Conservation (phyloP, 2,797 vertebrate genomes). For the Karalla daura region DNA sequence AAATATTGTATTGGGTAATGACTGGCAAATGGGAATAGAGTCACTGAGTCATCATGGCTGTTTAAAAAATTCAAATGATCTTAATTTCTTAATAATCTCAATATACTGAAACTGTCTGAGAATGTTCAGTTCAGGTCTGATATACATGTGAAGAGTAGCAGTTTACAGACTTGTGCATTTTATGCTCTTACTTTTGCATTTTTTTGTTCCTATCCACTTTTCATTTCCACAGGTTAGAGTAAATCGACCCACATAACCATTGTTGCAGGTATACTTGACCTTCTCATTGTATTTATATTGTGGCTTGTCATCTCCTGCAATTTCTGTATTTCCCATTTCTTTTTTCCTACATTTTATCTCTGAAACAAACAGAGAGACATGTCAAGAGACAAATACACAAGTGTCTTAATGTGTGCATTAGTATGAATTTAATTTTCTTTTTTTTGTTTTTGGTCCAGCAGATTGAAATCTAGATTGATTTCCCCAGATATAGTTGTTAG, state of each 20-base stretch:
- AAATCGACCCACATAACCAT: background rate
- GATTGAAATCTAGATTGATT: background rate
- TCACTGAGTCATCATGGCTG: no score
- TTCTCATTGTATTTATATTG: accelerated
- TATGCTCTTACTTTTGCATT: background rate
- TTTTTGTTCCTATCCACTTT: accelerated
- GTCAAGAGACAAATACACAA: no score
- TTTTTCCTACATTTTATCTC: accelerated
- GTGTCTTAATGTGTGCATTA: background rate
- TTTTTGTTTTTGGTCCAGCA: no score
- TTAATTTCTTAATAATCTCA: no score
- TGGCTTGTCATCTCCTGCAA: accelerated
- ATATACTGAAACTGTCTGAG: no score
- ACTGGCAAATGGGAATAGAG: no score
- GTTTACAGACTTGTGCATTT: background rate
- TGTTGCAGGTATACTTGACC: background rate
- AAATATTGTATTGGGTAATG: no score
- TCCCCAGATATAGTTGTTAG: background rate
- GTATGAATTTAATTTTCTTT: no score
- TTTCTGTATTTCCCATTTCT: accelerated
- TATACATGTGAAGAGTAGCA: no score
- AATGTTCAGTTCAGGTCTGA: no score
- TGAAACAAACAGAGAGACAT: background rate
- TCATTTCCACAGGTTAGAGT: accelerated
- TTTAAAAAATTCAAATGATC: no score